A percentile compares a stretch with the other conserved stretches of the same genome.
Evolutionary conservation across 2,113 vertebrate species (phyloP).

Genomic region (Pionites leucogaster): DNA sequence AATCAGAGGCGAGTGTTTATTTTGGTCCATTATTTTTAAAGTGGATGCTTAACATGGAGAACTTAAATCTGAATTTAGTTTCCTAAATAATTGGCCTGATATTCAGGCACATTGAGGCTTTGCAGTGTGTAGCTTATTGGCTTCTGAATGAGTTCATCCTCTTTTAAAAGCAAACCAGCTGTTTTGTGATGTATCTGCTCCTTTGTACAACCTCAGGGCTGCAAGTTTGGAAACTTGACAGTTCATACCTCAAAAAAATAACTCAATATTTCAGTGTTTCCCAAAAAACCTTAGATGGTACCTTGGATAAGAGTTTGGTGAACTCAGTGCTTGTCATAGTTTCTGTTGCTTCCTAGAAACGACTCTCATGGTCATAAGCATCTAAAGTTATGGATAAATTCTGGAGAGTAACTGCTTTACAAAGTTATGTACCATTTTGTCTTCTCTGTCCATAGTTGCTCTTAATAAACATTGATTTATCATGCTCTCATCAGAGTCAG

Average conservation of each 20-base stretch:
- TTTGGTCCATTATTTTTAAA: conserved; percentile 52
- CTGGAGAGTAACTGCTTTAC: not conserved
- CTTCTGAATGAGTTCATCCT: not conserved
- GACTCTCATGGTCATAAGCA: not conserved
- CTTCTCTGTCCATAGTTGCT: not conserved
- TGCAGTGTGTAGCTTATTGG: not conserved
- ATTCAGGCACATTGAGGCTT: not conserved
- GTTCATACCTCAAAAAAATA: not conserved
- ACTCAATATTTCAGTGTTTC: not conserved
- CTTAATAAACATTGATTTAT: conserved; percentile 35
- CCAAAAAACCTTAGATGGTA: not conserved
- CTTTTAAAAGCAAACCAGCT: not conserved
- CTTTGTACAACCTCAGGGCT: not conserved
- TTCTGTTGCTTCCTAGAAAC: not conserved
- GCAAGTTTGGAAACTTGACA: not conserved
- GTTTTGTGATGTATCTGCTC: not conserved
- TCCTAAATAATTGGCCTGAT: not conserved
- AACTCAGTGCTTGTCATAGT: not conserved
- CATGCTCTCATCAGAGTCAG: not conserved
- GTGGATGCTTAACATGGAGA: conserved; percentile 12
- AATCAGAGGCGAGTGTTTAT: conserved; percentile 20
- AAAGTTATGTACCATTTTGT: conserved; percentile 8
- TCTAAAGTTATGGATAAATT: not conserved
- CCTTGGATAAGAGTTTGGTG: not conserved
- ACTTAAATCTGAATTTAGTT: conserved; percentile 6